Evolutionary conservation across 2,113 vertebrate genomes (phyloP).

Genomic region (Upupa epops): DNA sequence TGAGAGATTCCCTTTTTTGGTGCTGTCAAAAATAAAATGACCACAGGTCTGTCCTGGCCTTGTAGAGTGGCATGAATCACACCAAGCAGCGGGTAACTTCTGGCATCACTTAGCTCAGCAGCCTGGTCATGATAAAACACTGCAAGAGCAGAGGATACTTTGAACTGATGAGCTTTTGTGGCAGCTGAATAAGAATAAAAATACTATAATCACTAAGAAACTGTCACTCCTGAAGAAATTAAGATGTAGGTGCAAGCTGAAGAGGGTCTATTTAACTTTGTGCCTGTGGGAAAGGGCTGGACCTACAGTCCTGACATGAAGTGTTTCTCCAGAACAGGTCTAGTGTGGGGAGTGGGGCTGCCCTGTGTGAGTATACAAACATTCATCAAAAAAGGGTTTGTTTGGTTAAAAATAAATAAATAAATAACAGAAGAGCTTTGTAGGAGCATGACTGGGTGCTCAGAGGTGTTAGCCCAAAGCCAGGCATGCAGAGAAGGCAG

Average conservation of each 20-base stretch:
- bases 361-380: neutral
- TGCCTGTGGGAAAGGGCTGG: neutral
- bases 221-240: neutral
- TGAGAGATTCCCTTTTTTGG: neutral
- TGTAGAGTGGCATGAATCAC: neutral
- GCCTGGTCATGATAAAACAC: neutral
- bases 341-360: neutral
- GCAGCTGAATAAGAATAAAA: neutral
- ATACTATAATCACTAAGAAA: neutral
- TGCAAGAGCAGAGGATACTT: neutral
- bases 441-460: neutral
- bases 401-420: too few species aligned
- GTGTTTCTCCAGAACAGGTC: neutral
- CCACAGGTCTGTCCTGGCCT: too few species aligned
- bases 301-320: neutral
- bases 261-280: neutral
- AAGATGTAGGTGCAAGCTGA: neutral
- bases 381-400: neutral
- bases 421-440: neutral
- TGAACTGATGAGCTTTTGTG: neutral
- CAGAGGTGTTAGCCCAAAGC: neutral
- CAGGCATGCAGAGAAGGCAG: accelerated
- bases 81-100: neutral
- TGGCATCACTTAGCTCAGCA: neutral
- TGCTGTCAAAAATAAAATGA: neutral